Evolutionary conservation across 2,888 invertebrate genomes (phyloP).

Genomic region (Parapristionchus giblindavisi): DNA sequence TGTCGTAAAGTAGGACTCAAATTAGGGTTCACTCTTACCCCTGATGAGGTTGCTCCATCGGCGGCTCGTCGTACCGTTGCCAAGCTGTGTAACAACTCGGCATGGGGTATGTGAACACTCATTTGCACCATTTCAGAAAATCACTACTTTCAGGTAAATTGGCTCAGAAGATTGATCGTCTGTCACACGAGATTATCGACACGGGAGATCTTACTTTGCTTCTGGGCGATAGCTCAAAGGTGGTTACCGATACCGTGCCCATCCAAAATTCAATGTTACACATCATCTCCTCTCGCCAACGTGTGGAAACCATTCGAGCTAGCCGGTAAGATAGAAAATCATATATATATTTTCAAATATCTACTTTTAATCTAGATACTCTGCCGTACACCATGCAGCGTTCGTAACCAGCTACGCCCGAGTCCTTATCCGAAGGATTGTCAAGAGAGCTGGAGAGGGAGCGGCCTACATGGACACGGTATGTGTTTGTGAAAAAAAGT

Average conservation of each 20-base stretch:
- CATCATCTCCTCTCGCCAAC: too few relatives aligned
- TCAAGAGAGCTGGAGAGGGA: background rate
- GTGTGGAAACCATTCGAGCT: background rate
- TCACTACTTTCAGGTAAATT: background rate
- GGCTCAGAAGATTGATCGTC: too few relatives aligned
- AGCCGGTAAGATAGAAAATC: background rate
- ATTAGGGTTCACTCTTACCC: background rate
- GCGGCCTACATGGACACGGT: background rate
- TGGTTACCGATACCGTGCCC: too few relatives aligned
- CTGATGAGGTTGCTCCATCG: background rate
- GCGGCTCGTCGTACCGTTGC: background rate
- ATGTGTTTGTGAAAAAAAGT: too few relatives aligned
- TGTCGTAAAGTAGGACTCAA: background rate
- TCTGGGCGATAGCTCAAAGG: too few relatives aligned
- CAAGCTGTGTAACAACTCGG: background rate
- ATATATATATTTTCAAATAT: background rate
- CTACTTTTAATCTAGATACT: background rate
- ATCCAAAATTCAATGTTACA: too few relatives aligned
- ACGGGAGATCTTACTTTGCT: too few relatives aligned
- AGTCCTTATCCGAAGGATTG: background rate
- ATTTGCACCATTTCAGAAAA: too few relatives aligned
- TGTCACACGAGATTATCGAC: too few relatives aligned
- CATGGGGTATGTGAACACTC: too few relatives aligned
- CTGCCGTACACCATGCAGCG: background rate
- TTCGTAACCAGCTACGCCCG: background rate